A percentile compares a stretch with the other conserved stretches of the same genome.
Evolutionary conservation across 1,140 invertebrate genomes (phyloP).

Genomic region (Vanessa atalanta): DNA sequence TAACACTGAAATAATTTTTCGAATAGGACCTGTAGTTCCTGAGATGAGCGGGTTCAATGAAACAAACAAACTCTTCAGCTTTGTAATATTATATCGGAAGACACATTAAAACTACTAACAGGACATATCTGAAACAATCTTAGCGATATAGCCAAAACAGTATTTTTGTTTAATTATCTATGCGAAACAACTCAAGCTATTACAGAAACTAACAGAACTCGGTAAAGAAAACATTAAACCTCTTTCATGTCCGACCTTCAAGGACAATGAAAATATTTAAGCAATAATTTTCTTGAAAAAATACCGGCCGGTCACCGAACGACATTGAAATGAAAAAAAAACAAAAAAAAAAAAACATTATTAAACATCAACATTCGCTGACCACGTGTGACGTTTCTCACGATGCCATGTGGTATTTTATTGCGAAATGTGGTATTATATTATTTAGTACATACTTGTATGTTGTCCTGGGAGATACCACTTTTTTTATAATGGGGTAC

Average conservation of each 20-base stretch:
- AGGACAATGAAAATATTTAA: neutral
- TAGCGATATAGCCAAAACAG: too few relatives aligned
- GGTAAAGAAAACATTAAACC: neutral
- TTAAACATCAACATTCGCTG: neutral
- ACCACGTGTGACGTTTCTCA: neutral
- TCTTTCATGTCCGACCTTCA: neutral
- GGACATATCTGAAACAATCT: too few relatives aligned
- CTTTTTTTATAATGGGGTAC: too few relatives aligned
- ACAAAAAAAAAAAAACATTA: neutral
- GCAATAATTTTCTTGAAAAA: neutral
- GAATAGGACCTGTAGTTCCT: too few relatives aligned
- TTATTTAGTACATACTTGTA: neutral
- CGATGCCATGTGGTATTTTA: neutral
- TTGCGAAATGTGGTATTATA: slow-evolving; percentile 2
- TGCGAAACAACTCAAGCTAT: too few relatives aligned
- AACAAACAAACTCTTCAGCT: too few relatives aligned
- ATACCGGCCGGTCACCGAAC: neutral
- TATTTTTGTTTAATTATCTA: too few relatives aligned
- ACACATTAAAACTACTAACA: too few relatives aligned
- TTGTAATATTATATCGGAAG: too few relatives aligned
- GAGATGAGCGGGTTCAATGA: too few relatives aligned
- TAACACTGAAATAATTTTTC: too few relatives aligned
- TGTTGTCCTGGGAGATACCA: neutral
- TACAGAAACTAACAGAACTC: too few relatives aligned
- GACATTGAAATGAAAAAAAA: neutral